Conservation (phyloP, 2,888 invertebrate genomes). For the Amaurobius ferox region DNA sequence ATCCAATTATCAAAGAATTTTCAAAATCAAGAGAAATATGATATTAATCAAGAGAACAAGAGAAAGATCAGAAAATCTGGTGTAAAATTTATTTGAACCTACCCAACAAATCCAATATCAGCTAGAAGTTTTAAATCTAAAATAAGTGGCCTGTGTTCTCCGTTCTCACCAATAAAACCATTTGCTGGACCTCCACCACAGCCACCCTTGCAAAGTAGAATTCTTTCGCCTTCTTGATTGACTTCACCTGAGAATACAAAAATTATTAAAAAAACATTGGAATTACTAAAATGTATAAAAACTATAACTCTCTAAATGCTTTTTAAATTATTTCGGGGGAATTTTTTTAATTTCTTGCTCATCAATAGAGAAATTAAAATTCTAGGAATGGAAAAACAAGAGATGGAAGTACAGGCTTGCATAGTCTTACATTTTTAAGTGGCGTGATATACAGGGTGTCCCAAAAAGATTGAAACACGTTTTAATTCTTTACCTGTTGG, state of each 20-base stretch:
- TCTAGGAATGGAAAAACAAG: too few relatives aligned
- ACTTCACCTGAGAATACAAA: conserved; percentile 83
- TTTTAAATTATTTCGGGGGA: too few relatives aligned
- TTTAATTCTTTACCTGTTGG: too few relatives aligned
- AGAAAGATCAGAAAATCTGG: not conserved
- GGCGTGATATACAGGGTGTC: too few relatives aligned
- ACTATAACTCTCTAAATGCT: too few relatives aligned
- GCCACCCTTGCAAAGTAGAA: conserved; percentile 89
- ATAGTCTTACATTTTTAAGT: too few relatives aligned
- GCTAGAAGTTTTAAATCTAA: conserved; percentile 95
- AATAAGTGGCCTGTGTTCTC: conserved; percentile 84
- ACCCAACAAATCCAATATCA: conserved; percentile 92
- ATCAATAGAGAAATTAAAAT: not conserved
- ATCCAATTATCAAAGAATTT: too few relatives aligned
- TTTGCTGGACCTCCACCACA: conserved; percentile 87
- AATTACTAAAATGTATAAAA: not conserved
- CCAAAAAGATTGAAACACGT: too few relatives aligned
- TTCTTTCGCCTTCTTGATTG: conserved; percentile 83
- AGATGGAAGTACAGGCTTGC: too few relatives aligned
- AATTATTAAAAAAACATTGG: not conserved
- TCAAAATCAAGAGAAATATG: too few relatives aligned
- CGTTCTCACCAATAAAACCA: conserved; percentile 86
- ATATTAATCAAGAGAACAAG: too few relatives aligned
- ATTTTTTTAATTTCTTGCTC: not conserved
- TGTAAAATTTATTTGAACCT: conserved; percentile 25